Base-by-base conservation (phyloP, 2,797 vertebrate genomes). In the Malurus leucopterus region DNA sequence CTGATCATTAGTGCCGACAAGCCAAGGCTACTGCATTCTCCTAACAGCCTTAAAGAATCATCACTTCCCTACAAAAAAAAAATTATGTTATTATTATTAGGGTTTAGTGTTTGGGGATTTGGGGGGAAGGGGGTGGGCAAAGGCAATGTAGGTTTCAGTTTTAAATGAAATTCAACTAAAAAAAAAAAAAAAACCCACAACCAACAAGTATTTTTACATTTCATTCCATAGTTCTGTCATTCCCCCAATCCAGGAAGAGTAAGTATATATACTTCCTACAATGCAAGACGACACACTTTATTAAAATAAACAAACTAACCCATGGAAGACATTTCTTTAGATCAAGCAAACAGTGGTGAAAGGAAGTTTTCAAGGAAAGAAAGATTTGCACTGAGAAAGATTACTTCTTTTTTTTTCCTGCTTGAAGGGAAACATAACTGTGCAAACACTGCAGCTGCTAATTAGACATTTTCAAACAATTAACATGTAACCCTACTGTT, bases 341-440 rank as follows among this genome's bases (percentile, higher is more conserved):
- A 72, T 54, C 71, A 86, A 54, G 23, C 11, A 41, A 94, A 91
- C 51, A 65, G 61, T 14, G 11, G 15, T 70, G 71, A 68, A 81
- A 44, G 74, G 74, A 47, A 78, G 30, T 74, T 82, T 89, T 59
- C n/a, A 75, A n/a, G 6, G 43, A 36, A 81, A 61, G 41, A 30
- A 81, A 58, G 41, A 74, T 9, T 41, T 19, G 16, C 44, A 83
- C 14, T 17, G 20, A 89, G 68, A 61, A 89, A 86, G 27, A 88
- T 43, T 50, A 76, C 18, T 54, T 59, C 8, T 14, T 78, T 69
- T 85, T 64, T 59, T 29, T 38, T 5, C 8, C 69, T 72, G 12
- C 24, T 43, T 61, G 30, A 73, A 80, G 47, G 12, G 40, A 86
- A 88, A 62, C 76, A 50, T 21, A 69, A 23, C 30, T 74, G 14